Base-by-base conservation (phyloP, 1,140 invertebrate genomes). In the Philotrypesis tridentata region DNA sequence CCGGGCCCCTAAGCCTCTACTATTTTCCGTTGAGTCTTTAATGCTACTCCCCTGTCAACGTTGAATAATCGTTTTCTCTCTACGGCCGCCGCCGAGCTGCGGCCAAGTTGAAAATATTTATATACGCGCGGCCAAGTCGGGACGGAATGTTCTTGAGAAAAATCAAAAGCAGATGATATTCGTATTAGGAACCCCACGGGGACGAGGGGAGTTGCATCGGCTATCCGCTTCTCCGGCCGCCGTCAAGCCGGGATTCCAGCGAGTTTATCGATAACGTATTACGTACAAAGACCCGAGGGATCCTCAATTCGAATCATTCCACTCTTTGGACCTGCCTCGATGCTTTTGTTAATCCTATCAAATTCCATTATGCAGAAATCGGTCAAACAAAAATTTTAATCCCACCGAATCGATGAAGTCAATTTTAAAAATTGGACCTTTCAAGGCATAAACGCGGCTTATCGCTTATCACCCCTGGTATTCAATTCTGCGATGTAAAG, bases 241-340 rank as follows among this genome's bases (percentile, higher is more conserved):
- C 33, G 70, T 67, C 70, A 74, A 61, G n/a, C 33, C 73, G 11
- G 63, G 74, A 75, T 70, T n/a, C 9, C 17, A 6, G 37, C 48
- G 68, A 70, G 79, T 68, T 81, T 75, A 81, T 81, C 71, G 61
- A 81, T 81, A 55, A 55, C 48, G 40, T 75, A 68, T 55, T 43
- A 29, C 21, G 29, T 67, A 43, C 12, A 65, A 80, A 74, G 8
- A 67, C 79, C 48, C 79, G n/a, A 17, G 79, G 37, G 72, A 75
- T 55, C 2, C 48, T 21, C 33, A 25, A 3, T 11, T 27, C 4
- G 25, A 75, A 74, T 65, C 63, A 37, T 31, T 70, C 25, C 48
- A 73, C 65, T 75, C 33, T 37, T 37, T 37, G 33, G 9, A 37
- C 33, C n/a, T n/a, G 33, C 4, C 33, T 37, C 4, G 9, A 37